These are phyloP conservation scores for Proterorhinus semilunaris DNA, from an alignment of 2,113 vertebrate species.

Conservation along the genomic window DNA sequence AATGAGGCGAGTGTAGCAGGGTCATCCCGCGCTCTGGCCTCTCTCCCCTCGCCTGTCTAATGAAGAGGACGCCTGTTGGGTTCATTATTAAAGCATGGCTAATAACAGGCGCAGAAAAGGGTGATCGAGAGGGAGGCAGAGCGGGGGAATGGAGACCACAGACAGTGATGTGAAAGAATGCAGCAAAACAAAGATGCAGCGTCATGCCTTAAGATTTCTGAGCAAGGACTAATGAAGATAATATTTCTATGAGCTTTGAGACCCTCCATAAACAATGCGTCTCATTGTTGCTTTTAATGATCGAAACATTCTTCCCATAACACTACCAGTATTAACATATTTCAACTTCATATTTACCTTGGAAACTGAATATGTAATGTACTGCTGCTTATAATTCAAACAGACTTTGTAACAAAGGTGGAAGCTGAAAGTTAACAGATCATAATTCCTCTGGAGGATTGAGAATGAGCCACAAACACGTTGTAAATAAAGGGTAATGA, in stretches of 20 bases:
- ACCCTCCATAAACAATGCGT: background rate
- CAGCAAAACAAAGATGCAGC: conserved; percentile 18
- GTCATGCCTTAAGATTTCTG: background rate
- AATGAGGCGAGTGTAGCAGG: conserved; percentile 63
- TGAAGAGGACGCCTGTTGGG: conserved; percentile 71
- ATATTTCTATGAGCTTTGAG: background rate
- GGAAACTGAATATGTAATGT: too few species aligned
- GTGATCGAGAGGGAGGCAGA: conserved; percentile 26
- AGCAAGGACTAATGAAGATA: background rate
- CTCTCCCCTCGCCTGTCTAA: conserved; percentile 64
- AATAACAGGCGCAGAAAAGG: conserved; percentile 57
- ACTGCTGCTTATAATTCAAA: too few species aligned
- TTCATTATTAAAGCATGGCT: conserved; percentile 73
- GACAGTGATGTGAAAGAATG: conserved; percentile 3
- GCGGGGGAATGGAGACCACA: conserved; percentile 7
- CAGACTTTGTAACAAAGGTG: too few species aligned
- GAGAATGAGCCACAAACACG: too few species aligned
- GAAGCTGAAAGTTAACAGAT: too few species aligned
- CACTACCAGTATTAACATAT: too few species aligned
- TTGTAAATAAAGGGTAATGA: too few species aligned
- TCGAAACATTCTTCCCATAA: background rate
- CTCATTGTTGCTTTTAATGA: background rate
- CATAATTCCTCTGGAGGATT: too few species aligned
- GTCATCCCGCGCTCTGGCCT: conserved; percentile 65
- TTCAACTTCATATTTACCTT: too few species aligned